phyloP scores from a whole-genome alignment of 2,888 invertebrate species.

The Diachrysia chrysitis region DNA sequence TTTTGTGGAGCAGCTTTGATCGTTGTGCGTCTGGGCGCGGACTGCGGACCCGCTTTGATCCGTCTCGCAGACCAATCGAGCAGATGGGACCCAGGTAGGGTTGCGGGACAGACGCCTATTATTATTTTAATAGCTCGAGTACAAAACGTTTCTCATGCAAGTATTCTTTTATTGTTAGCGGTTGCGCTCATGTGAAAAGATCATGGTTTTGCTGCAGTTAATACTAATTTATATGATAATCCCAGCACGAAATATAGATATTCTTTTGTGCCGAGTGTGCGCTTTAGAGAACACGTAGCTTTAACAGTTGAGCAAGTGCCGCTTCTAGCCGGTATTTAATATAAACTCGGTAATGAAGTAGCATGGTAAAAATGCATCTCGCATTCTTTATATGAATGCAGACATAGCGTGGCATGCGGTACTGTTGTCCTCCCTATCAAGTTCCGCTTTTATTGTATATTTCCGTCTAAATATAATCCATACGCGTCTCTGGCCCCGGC shows the following conservation, averaged over 20 bases:
- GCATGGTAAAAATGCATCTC: not conserved
- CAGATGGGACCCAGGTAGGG: slow-evolving; percentile 32
- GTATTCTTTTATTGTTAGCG: not conserved
- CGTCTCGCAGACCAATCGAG: slow-evolving; percentile 19
- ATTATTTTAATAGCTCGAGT: slow-evolving; percentile 3
- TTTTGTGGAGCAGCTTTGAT: slow-evolving; percentile 18
- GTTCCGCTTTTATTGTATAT: slow-evolving; percentile 14
- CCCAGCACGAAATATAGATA: not conserved
- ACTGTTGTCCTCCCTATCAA: not conserved
- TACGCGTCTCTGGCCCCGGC: slow-evolving; percentile 2
- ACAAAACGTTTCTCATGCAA: not conserved
- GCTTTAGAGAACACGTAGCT: not conserved
- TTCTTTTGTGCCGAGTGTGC: not conserved
- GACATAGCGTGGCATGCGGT: not conserved
- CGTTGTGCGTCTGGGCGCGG: slow-evolving; percentile 27
- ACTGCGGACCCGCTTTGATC: slow-evolving; percentile 32
- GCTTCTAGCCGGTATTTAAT: not conserved
- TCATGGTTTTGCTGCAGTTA: not conserved
- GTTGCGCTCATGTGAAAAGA: not conserved
- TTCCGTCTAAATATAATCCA: slow-evolving; percentile 13
- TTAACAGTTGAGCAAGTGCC: not conserved
- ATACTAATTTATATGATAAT: not conserved
- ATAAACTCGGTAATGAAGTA: not conserved
- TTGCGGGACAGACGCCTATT: slow-evolving; percentile 1
- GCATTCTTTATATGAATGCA: not conserved